Conservation (phyloP, 2,113 vertebrate genomes). For the Fregetta grallaria region DNA sequence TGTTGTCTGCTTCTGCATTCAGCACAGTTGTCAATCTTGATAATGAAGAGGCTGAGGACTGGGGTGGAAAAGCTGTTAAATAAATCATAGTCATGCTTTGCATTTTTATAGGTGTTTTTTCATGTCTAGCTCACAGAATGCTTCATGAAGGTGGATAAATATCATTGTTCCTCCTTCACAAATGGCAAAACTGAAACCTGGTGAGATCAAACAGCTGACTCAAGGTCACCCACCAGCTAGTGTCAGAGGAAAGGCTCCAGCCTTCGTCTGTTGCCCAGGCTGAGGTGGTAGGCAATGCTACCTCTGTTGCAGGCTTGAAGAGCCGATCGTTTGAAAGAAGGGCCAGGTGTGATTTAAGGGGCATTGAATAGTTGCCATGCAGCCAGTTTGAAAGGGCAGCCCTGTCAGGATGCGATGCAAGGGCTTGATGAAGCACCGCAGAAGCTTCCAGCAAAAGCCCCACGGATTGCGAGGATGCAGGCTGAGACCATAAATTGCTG, state of each 20-base stretch:
- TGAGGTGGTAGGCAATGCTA: not conserved
- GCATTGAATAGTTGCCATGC: not conserved
- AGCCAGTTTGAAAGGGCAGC: not conserved
- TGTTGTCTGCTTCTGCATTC: not conserved
- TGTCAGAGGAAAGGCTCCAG: not conserved
- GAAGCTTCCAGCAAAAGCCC: not conserved
- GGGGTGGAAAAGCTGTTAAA: slow-evolving; percentile 8
- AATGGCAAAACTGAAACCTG: not conserved
- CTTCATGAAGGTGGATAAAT: not conserved
- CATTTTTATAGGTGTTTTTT: slow-evolving; percentile 1
- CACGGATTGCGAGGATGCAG: not conserved
- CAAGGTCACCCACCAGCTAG: not conserved
- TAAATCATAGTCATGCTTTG: slow-evolving; percentile 7
- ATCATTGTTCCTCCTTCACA: not conserved
- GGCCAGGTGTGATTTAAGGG: not conserved
- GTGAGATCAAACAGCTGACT: not conserved
- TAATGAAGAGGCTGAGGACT: not conserved
- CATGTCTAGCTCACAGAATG: not conserved
- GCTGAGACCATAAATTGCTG: not conserved
- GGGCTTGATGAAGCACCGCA: not conserved
- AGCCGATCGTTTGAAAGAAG: not conserved
- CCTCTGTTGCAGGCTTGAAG: not conserved
- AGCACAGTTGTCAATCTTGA: not conserved
- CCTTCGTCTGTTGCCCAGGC: not conserved
- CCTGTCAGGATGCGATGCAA: not conserved